Percentiles rank a stretch among this genome's conserved stretches.
phyloP scores from a whole-genome alignment of 2,888 invertebrate species.

The Ennomos erosarius region DNA sequence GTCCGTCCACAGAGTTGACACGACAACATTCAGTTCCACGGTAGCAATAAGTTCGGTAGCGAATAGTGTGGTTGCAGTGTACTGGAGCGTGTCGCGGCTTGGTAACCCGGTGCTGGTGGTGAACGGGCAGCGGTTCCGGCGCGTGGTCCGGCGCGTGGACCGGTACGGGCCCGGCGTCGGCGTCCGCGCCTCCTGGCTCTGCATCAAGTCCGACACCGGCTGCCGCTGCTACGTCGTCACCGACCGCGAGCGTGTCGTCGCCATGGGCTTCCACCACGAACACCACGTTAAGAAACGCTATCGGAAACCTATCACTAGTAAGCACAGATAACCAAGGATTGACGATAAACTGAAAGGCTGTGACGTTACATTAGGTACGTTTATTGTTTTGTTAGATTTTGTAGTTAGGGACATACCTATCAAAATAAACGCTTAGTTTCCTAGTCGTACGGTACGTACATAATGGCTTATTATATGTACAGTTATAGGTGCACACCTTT shows the following conservation, averaged over 20 bases:
- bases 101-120: conserved; percentile 73
- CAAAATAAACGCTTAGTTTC: background rate
- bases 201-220: conserved; percentile 73
- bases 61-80: conserved; percentile 60
- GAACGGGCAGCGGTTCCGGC: conserved; percentile 64
- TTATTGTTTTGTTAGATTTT: too few relatives aligned
- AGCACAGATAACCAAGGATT: background rate
- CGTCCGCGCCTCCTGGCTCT: conserved; percentile 59
- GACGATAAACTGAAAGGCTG: background rate
- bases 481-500: background rate
- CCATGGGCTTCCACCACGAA: conserved; percentile 55
- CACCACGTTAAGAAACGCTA: conserved; percentile 48
- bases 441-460: background rate
- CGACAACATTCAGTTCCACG: background rate
- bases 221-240: conserved; percentile 68
- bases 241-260: conserved; percentile 49
- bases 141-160: conserved; percentile 10
- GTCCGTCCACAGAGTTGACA: background rate
- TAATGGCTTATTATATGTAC: too few relatives aligned
- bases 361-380: background rate
- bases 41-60: conserved; percentile 17
- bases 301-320: conserved; percentile 5
- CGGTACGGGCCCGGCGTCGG: conserved; percentile 27
- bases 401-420: too few relatives aligned
- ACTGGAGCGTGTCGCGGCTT: conserved; percentile 65